phyloP scores from a whole-genome alignment of 2,797 vertebrate genomes.

The Silurus aristotelis region DNA sequence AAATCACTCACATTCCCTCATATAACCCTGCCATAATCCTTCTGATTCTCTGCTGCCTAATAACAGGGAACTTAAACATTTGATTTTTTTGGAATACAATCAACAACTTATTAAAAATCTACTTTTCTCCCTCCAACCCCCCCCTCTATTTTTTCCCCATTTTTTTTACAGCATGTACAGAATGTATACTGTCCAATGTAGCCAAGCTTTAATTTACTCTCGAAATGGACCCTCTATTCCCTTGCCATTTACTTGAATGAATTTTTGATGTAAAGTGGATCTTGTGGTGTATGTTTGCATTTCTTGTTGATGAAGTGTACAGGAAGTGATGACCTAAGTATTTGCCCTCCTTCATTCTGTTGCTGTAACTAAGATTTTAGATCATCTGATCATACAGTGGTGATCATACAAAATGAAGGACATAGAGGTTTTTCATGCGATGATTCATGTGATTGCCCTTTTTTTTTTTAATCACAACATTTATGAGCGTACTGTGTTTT shows the following conservation, averaged over 20 bases:
- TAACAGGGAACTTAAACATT: slow-evolving; percentile 57
- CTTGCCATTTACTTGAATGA: slow-evolving; percentile 10
- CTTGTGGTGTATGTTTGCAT: slow-evolving; percentile 5
- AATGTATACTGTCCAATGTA: neutral
- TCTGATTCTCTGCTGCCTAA: slow-evolving; percentile 59
- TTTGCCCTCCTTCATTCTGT: slow-evolving; percentile 2
- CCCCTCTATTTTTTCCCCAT: too few relatives aligned
- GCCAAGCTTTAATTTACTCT: slow-evolving; percentile 30
- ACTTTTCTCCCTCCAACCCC: too few relatives aligned
- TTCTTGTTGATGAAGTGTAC: slow-evolving; percentile 10
- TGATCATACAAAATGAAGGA: neutral
- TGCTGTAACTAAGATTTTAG: neutral
- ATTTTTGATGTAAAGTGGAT: slow-evolving; percentile 18
- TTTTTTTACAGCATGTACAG: too few relatives aligned
- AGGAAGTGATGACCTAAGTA: slow-evolving; percentile 17
- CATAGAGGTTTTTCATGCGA: neutral
- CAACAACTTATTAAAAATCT: too few relatives aligned
- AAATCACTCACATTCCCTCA: slow-evolving; percentile 40
- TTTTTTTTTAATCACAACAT: neutral
- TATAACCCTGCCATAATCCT: slow-evolving; percentile 44
- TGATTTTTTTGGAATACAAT: neutral
- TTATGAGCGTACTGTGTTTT: neutral
- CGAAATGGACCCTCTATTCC: slow-evolving; percentile 1
- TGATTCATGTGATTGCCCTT: neutral
- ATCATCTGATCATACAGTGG: neutral